Evolutionary conservation across 2,113 vertebrate genomes (phyloP), one percentile per base, ranked within the genome.

Genomic region (Tupaia chinensis): DNA sequence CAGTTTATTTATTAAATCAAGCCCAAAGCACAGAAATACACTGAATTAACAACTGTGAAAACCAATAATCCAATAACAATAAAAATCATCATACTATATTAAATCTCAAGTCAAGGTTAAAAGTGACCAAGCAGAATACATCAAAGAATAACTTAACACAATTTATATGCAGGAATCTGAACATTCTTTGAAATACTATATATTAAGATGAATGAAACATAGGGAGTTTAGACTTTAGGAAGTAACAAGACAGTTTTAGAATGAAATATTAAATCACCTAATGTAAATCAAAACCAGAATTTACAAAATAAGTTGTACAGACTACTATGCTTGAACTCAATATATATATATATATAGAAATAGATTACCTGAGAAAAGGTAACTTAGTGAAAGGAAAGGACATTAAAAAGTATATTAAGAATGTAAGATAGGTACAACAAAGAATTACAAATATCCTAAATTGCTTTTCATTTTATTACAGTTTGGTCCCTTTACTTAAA

Each of bases 1-100:
- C 29, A 60, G 61, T 32, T n/a, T 72, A 76, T 92, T 85, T 81
- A 93, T 93, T 74, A 78, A 69, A 72, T 95, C 16, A 91, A 92
- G 14, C 34, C 12, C 27, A 84, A 73, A 34, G 9, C 65, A 94
- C 3, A 85, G 13, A 91, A 87, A 32, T 8, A 0, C 66, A 72
- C 56, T 97, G 90, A 73, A 86, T 56, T 69, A 92, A 53, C 34
- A 78, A 53, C 15, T 79, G 25, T 61, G 25, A 85, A 92, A 93
- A 86, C 11, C 96, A 72, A 77, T 73, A 83, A 68, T 77, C 85
- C 89, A 56, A 65, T 82, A 85, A n/a, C 54, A 91, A 82, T 82
- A 63, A 82, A 82, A 69, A 5, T 44, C 17, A 66, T 29, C 22
- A 25, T 44, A 44, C 54, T 63, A 16, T 63, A 79, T 86, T 53